Evolutionary conservation across 2,888 invertebrate genomes (phyloP).

Genomic region (Pyrgus malvae): DNA sequence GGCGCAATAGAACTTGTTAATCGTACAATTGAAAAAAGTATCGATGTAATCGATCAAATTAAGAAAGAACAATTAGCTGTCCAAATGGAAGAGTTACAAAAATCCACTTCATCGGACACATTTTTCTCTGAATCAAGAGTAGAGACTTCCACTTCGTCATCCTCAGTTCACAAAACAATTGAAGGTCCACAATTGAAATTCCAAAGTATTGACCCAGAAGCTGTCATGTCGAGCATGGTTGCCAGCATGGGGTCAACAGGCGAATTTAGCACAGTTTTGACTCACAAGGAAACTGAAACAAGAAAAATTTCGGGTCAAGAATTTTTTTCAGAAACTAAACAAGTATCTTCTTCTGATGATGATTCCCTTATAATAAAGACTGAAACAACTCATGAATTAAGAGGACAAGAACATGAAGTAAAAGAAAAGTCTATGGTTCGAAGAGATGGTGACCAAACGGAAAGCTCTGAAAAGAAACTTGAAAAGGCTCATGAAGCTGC

Average conservation of each 20-base stretch:
- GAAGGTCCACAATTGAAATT: conserved; percentile 65
- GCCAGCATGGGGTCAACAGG: conserved; percentile 61
- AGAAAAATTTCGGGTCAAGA: conserved; percentile 77
- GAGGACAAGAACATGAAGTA: conserved; percentile 74
- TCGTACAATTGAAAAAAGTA: conserved; percentile 70
- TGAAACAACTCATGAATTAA: conserved; percentile 69
- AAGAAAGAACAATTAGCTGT: conserved; percentile 69
- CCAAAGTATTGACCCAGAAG: conserved; percentile 64
- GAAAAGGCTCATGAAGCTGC: conserved; percentile 79
- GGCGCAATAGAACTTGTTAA: conserved; percentile 81
- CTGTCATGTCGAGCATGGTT: conserved; percentile 71
- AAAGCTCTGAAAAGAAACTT: conserved; percentile 75
- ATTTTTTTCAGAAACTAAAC: conserved; percentile 71
- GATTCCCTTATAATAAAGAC: conserved; percentile 74
- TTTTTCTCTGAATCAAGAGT: conserved; percentile 68
- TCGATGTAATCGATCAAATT: conserved; percentile 68
- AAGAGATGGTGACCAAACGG: conserved; percentile 72
- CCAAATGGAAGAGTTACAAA: conserved; percentile 69
- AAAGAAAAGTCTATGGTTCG: conserved; percentile 74
- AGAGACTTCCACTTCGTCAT: conserved; percentile 71
- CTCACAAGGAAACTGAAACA: conserved; percentile 78
- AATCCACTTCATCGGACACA: conserved; percentile 61
- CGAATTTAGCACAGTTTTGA: conserved; percentile 67
- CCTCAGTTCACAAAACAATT: conserved; percentile 66
- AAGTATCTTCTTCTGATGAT: conserved; percentile 75